Conservation (phyloP, 2,888 invertebrate genomes). For the Drosophila cracens region DNA sequence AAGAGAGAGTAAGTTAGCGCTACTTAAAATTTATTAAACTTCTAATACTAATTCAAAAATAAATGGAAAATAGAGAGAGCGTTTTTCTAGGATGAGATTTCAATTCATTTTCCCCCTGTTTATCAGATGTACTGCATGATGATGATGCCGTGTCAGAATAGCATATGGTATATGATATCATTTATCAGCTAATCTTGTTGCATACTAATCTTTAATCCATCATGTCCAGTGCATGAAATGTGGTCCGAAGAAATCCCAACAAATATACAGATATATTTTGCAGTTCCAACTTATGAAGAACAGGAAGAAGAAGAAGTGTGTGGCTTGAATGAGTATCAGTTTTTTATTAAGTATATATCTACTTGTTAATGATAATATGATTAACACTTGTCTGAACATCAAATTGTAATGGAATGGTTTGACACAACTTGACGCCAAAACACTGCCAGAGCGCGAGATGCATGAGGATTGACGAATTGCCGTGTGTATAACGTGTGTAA, state of each 20-base stretch:
- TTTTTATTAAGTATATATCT: conserved; percentile 42
- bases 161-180: neutral
- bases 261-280: conserved; percentile 17
- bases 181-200: conserved; percentile 7
- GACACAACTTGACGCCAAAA: conserved; percentile 84
- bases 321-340: conserved; percentile 39
- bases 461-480: conserved; percentile 45
- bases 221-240: conserved; percentile 17
- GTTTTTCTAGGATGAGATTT: conserved; percentile 26
- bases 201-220: conserved; percentile 5
- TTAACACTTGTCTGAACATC: conserved; percentile 64
- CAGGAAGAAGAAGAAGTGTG: neutral
- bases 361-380: conserved; percentile 47
- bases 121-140: conserved; percentile 3
- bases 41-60: conserved; percentile 43
- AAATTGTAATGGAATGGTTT: conserved; percentile 83
- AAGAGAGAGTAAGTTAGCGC: conserved; percentile 36
- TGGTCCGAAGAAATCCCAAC: conserved; percentile 19
- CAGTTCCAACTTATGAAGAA: conserved; percentile 26
- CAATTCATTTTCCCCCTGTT: conserved; percentile 28
- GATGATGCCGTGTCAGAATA: neutral
- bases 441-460: conserved; percentile 82
- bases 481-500: conserved; percentile 61
- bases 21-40: conserved; percentile 38
- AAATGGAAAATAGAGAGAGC: conserved; percentile 19